phyloP scores from a whole-genome alignment of 2,113 vertebrate species.

The Zosterops pallidus region DNA sequence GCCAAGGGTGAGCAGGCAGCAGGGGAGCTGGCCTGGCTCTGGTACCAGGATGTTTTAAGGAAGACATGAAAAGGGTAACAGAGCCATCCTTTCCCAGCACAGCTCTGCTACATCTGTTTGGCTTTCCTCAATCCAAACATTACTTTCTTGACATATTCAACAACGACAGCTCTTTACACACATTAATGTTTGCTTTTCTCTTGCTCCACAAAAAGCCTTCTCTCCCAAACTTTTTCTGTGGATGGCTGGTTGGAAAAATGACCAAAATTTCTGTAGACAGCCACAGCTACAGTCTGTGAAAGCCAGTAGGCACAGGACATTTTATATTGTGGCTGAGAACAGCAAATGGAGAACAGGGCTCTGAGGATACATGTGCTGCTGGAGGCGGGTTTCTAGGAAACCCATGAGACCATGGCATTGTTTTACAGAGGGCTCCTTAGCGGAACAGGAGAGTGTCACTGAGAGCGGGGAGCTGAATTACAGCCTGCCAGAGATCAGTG shows the following conservation, averaged over 20 bases:
- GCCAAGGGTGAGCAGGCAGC: neutral
- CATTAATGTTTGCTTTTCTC: neutral
- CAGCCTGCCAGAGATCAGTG: neutral
- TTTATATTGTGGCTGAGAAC: neutral
- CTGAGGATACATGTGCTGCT: neutral
- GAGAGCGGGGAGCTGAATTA: accelerated
- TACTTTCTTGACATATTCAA: constrained; percentile 33
- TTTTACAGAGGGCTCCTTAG: neutral
- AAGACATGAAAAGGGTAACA: neutral
- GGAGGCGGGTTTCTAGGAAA: constrained; percentile 25
- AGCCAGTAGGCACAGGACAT: neutral
- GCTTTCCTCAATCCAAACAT: constrained; percentile 19
- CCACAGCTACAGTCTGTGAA: neutral
- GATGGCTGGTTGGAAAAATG: neutral
- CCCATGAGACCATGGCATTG: accelerated
- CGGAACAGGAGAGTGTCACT: neutral
- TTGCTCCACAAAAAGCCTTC: neutral
- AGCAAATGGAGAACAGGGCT: neutral
- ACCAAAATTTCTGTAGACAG: neutral
- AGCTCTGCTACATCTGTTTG: constrained; percentile 5
- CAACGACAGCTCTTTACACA: neutral
- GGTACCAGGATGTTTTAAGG: neutral
- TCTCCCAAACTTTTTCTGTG: neutral
- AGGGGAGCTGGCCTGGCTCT: neutral
- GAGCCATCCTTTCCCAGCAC: neutral